A percentile compares a stretch with the other conserved stretches of the same genome.
Evolutionary conservation across 2,113 vertebrate species (phyloP).

Genomic region (Phylloscopus trochilus): DNA sequence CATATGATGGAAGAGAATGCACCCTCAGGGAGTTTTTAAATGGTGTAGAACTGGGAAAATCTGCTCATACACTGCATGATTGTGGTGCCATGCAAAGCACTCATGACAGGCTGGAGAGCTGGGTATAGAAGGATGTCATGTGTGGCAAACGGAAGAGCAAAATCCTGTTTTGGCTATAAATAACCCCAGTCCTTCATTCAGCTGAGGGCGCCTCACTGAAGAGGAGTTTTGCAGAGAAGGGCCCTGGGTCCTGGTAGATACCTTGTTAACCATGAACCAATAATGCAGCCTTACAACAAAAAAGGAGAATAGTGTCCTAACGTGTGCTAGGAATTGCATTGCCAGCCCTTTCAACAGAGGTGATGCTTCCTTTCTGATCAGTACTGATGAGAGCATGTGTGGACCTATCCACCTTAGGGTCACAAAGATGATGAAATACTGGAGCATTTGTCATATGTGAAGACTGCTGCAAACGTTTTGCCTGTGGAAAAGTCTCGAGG

Average conservation of each 20-base stretch:
- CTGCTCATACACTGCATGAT: fast-evolving
- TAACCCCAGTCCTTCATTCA: background rate
- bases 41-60: background rate
- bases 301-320: background rate
- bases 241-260: background rate
- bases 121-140: background rate
- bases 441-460: background rate
- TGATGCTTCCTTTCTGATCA: background rate
- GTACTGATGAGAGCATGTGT: background rate
- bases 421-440: background rate
- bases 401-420: background rate
- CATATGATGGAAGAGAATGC: background rate
- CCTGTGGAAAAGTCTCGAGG: background rate
- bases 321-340: background rate
- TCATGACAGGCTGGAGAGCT: background rate
- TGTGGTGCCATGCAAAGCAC: background rate
- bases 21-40: background rate
- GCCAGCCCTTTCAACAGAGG: background rate
- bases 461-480: background rate
- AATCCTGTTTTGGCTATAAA: background rate
- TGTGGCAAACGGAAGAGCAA: background rate
- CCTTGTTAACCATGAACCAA: background rate
- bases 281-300: background rate
- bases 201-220: background rate
- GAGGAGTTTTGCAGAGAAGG: background rate